Percentiles rank a stretch among this genome's conserved stretches.
Evolutionary conservation across 2,797 vertebrate species (phyloP).

Genomic region (Tragelaphus eurycerus): DNA sequence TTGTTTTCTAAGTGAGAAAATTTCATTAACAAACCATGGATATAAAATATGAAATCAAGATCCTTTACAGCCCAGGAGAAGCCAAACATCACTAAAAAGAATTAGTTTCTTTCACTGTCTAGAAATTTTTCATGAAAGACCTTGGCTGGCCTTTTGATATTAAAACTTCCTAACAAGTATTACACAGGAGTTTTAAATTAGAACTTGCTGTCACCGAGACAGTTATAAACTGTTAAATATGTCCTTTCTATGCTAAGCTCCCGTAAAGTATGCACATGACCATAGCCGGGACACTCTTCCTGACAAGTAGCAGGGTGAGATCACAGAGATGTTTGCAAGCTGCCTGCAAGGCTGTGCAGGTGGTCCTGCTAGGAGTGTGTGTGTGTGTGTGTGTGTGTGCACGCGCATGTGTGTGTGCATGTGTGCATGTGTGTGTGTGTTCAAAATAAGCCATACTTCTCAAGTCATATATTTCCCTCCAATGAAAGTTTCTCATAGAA

Average conservation of each 20-base stretch:
- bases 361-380: not conserved
- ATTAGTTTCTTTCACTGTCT: constrained; percentile 86
- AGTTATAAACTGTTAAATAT: constrained; percentile 86
- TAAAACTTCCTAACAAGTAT: constrained; percentile 88
- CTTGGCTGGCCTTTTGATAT: constrained; percentile 88
- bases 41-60: constrained; percentile 85
- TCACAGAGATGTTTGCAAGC: constrained; percentile 12
- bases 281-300: not conserved
- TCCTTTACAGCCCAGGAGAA: constrained; percentile 78
- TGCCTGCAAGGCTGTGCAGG: not conserved
- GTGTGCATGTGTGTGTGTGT: not conserved
- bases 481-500: not conserved
- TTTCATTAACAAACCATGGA: constrained; percentile 82
- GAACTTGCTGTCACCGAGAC: constrained; percentile 84
- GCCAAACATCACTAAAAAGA: constrained; percentile 85
- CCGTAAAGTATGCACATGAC: constrained; percentile 72
- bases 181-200: constrained; percentile 87
- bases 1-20: constrained; percentile 81
- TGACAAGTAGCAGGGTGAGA: constrained; percentile 70
- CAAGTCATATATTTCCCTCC: not conserved
- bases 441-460: not conserved
- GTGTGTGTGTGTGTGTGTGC: too few relatives aligned
- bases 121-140: constrained; percentile 86
- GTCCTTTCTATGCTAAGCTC: constrained; percentile 79
- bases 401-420: not conserved